Evolutionary conservation across 1,140 invertebrate genomes (phyloP), one percentile per base, ranked within the genome.

Genomic region (Pseudomyrmex dendroicus): DNA sequence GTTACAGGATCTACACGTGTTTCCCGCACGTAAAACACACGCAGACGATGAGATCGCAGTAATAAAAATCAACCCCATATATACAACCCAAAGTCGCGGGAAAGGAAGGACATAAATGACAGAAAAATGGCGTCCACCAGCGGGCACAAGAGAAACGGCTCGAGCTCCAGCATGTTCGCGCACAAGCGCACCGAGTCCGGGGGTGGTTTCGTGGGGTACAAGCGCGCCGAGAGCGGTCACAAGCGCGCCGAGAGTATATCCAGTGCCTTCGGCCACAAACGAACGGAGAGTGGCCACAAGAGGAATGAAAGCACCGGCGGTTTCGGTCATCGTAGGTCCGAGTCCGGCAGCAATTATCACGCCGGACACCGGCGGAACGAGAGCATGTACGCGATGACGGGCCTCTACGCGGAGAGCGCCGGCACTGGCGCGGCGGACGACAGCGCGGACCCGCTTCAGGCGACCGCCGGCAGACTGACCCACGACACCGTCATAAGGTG

Each of bases 331-430:
- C 92, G 88, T 86, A 93, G 93, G 73, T 94, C 93, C 12, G 93
- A 94, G 84, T 94, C 94, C 7, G 94, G 92, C 22, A 93, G 93
- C 72, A 93, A 93, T 87, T 94, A 95, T 88, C 91, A 94, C 82
- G 86, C 93, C 57, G 95, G 95, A 1, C 95, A 95, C 91, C 96
- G 97, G 90, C 95, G 97, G 90, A 97, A 97, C 95, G 97, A 97
- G 93, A 97, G 97, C 86, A 97, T 97, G 96, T 97, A 97, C 92
- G 96, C 97, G 50, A 97, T 97, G 97, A 97, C 97, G 22, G 97
- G 97, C n/a, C 95, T 97, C 17, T 97, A 97, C 91, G 96, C 96
- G 62, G 97, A 97, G 86, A 96, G 95, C 15, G 95, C 95, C 48
- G 95, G 95, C 68, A 94, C 88, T 13, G 88, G 84, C 8, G 89